Conservation (phyloP, 2,797 vertebrate genomes). For the Halcyon smyrnensis region DNA sequence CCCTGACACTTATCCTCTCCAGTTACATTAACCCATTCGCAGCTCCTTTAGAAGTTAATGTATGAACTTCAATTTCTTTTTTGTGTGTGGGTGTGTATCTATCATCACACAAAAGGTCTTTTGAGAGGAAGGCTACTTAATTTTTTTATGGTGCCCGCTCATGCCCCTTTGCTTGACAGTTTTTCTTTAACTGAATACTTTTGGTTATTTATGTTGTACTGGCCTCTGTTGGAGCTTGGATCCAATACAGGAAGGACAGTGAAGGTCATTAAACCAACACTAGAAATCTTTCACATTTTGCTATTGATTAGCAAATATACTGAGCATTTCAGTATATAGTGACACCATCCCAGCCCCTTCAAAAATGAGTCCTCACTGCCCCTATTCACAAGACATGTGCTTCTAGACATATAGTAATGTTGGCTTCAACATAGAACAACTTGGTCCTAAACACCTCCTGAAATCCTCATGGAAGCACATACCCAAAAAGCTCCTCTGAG, state of each 20-base stretch:
- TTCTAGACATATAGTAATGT: not conserved
- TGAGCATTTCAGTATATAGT: not conserved
- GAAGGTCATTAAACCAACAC: not conserved
- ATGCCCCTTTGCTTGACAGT: not conserved
- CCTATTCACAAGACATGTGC: not conserved
- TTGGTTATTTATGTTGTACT: constrained; percentile 43
- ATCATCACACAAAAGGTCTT: not conserved
- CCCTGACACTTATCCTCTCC: not conserved
- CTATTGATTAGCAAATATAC: not conserved
- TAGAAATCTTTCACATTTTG: not conserved
- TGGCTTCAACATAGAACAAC: not conserved
- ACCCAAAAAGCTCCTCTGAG: not conserved
- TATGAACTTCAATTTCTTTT: not conserved
- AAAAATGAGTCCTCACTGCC: not conserved
- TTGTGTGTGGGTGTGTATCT: not conserved
- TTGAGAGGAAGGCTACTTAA: not conserved
- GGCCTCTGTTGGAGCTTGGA: constrained; percentile 43
- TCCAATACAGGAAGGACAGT: not conserved
- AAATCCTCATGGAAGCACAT: not conserved
- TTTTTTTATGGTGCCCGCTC: not conserved
- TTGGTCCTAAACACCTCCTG: not conserved
- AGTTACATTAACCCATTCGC: constrained; percentile 3
- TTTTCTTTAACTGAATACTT: constrained; percentile 1
- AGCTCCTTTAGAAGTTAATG: not conserved
- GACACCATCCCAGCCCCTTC: not conserved